Conservation (phyloP, 2,113 vertebrate genomes). For the Tor tambroides region DNA sequence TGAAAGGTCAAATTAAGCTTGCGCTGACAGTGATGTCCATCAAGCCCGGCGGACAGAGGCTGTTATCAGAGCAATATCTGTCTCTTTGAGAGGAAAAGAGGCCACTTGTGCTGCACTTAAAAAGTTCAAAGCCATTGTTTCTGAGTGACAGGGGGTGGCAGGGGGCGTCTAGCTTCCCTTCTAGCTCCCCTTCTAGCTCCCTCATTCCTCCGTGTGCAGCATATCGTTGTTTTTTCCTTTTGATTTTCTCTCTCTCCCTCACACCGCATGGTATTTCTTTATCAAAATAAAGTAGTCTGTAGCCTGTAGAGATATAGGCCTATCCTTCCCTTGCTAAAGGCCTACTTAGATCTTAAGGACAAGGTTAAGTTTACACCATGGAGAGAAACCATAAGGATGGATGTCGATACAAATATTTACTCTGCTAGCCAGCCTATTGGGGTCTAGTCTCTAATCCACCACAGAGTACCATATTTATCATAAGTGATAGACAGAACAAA, state of each 20-base stretch:
- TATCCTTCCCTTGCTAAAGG: not conserved
- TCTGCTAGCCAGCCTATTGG: not conserved
- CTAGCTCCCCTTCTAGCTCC: constrained; percentile 42
- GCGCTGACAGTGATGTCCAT: constrained; percentile 58
- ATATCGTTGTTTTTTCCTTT: constrained; percentile 56
- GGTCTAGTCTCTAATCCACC: too few species aligned
- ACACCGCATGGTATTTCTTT: constrained; percentile 33
- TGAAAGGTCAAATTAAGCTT: constrained; percentile 63
- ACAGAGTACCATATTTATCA: too few species aligned
- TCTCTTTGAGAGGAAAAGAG: constrained; percentile 59
- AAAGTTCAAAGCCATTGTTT: constrained; percentile 63
- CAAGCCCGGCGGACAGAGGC: constrained; percentile 56
- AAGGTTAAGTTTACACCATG: not conserved
- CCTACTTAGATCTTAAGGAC: constrained; percentile 4
- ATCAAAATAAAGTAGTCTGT: constrained; percentile 33
- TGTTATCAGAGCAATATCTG: constrained; percentile 63
- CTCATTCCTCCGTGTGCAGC: constrained; percentile 46
- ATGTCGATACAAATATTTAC: constrained; percentile 16
- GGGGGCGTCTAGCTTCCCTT: constrained; percentile 53
- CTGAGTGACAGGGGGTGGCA: constrained; percentile 56
- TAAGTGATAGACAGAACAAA: constrained; percentile 8
- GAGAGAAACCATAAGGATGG: not conserved
- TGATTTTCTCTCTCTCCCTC: constrained; percentile 48
- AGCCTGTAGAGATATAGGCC: constrained; percentile 8
- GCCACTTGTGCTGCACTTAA: constrained; percentile 62